A percentile compares a stretch with the other conserved stretches of the same genome.
These are phyloP conservation scores for Diacarnus erythraeanus DNA, from an alignment of 37 sponge, comb jelly and placozoan genomes.

Conservation along the genomic window DNA sequence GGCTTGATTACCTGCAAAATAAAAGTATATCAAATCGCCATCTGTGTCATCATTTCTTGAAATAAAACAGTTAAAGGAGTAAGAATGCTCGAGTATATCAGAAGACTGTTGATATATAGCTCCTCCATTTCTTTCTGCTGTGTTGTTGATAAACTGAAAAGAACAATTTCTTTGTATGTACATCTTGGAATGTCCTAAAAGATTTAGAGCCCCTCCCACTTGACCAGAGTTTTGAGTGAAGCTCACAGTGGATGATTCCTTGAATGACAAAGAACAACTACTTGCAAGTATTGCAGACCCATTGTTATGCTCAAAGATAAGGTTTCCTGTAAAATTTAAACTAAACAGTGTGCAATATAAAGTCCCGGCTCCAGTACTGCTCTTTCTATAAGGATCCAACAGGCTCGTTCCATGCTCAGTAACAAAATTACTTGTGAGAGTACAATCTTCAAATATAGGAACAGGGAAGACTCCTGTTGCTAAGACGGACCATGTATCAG, in stretches of 20 bases:
- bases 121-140: background rate
- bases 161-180: background rate
- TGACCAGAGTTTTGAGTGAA: background rate
- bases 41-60: background rate
- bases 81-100: background rate
- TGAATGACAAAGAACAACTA: background rate
- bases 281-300: background rate
- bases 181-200: background rate
- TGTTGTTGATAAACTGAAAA: background rate
- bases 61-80: background rate
- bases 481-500: too few species aligned
- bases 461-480: too few species aligned
- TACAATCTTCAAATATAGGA: too few species aligned
- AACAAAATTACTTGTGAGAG: too few species aligned
- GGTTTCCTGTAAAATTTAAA: background rate
- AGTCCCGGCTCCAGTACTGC: background rate
- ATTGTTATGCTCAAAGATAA: background rate
- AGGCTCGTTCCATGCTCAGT: too few species aligned
- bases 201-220: background rate
- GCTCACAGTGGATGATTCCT: background rate
- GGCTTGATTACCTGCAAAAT: background rate
- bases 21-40: background rate
- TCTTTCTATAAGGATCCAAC: background rate
- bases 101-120: background rate
- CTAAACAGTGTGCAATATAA: background rate